Percentiles rank a stretch among this genome's conserved stretches.
These are phyloP conservation scores for Zosterops hypoxanthus DNA, from an alignment of 2,113 vertebrate species.

Conservation along the genomic window DNA sequence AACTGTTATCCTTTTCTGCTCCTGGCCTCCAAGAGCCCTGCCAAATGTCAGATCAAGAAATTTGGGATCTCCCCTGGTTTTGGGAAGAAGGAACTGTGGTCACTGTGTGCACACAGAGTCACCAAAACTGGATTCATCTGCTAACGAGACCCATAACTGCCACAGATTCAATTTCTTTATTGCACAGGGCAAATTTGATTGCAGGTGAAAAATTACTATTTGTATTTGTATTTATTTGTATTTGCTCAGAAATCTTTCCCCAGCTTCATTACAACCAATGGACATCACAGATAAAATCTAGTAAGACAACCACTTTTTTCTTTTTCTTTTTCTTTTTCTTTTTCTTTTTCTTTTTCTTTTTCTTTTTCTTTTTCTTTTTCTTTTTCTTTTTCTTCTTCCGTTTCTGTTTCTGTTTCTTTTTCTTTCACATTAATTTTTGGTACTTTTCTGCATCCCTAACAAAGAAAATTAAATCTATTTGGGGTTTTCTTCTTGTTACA, in stretches of 20 bases:
- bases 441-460: background rate
- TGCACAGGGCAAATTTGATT: background rate
- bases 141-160: background rate
- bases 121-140: background rate
- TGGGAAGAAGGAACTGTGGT: background rate
- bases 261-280: background rate
- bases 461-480: background rate
- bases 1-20: background rate
- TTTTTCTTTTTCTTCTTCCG: background rate
- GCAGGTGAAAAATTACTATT: background rate
- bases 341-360: background rate
- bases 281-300: background rate
- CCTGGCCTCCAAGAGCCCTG: background rate
- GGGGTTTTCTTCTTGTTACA: background rate
- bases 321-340: background rate
- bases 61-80: background rate
- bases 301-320: background rate
- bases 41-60: background rate
- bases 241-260: background rate
- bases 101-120: background rate
- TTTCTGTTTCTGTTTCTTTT: too few relatives aligned
- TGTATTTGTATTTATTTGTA: background rate
- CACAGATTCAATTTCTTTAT: background rate
- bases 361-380: background rate
- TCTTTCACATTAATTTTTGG: background rate